Evolutionary conservation across 2,888 invertebrate species (phyloP), one percentile per base, ranked within the genome.

Genomic region (Chydorus sphaericus): DNA sequence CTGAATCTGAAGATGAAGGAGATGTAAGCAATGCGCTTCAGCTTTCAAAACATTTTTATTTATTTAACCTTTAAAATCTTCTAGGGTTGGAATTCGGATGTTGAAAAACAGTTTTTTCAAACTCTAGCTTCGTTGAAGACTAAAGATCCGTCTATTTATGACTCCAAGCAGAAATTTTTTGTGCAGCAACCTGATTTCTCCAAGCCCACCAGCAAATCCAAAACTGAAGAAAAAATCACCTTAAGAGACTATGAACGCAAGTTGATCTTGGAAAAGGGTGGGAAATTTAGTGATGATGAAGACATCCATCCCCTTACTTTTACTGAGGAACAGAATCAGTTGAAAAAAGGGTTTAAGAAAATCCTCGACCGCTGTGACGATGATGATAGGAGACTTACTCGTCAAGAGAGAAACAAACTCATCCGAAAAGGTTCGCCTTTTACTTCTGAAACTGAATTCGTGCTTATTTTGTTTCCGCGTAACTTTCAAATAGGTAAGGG

Each of bases 81-180:
- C 62, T 61, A 77, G 75, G 75, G 77, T 69, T 62, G 82, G 68
- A 70, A 80, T 0, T 77, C 81, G 63, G 77, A 81, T 61, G 72
- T 82, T 49, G 93, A 96, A 66, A 81, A 84, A 62, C 83, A 86
- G 61, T 97, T 97, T 70, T 80, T 89, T 44, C 85, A 85, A 70
- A 85, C 93, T 0, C 72, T 94, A 2, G 77, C 91, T 0, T 81
- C 81, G 53, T 70, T 97, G 48, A 94, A 93, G 68, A 85, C 80
- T 48, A 88, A 86, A 66, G 88, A 94, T 72, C 89, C 93, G 0
- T 76, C 78, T 62, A 92, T 94, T 60, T 96, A 96, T 69, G 81
- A 93, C 66, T 77, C 82, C 38, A 75, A 77, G 55, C 76, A 77
- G 30, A 76, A 75, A 54, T 89, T 87, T 66, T 92, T 89, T 70